Base-by-base conservation (phyloP, 1,140 invertebrate genomes). In the Drosophila neocordata region DNA sequence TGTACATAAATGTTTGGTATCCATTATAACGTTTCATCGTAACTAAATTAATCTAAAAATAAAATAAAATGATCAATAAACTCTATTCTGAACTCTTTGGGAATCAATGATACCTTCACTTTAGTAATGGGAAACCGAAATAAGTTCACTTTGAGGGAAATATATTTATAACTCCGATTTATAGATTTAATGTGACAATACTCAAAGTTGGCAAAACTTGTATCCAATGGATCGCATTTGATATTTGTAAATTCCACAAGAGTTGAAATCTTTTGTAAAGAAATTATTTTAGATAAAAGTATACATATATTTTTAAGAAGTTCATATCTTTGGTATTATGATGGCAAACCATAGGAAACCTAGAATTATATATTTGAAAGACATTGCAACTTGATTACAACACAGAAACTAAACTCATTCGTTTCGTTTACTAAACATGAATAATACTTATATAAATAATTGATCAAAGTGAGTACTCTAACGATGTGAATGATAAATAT, bases 201-300 rank as follows among this genome's bases (percentile, higher is more conserved):
- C 1, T 56, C 62, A 9, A 64, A 15, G 1, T 27, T 13, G 1
- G 12, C 12, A 12, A 64, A 64, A 1, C 24, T 24, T 24, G 18
- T 31, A 41, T 64, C 62, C 34, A 64, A 18, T 9, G 51, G 12
- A 13, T 37, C 22, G 11, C 62, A 64, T 0, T 56, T 18, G 1
- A 41, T 2, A 12, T 64, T 64, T 6, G 52, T 64, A n/a, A 64
- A 56, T 18, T 64, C 35, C 13, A 56, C 35, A 48, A 20, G 41
- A 5, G n/a, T 15, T 34, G 12, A 37, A 38, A 53, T 20, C 41
- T 48, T 48, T 11, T 48, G 9, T 0, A 0, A 48, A n/a, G n/a
- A n/a, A n/a, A n/a, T n/a, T n/a, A n/a, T n/a, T n/a, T n/a, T n/a
- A n/a, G n/a, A n/a, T n/a, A n/a, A n/a, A n/a, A n/a, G n/a, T n/a